Evolutionary conservation across 2,113 vertebrate species (phyloP), one percentile per base, ranked within the genome.

Genomic region (Galbula dea): DNA sequence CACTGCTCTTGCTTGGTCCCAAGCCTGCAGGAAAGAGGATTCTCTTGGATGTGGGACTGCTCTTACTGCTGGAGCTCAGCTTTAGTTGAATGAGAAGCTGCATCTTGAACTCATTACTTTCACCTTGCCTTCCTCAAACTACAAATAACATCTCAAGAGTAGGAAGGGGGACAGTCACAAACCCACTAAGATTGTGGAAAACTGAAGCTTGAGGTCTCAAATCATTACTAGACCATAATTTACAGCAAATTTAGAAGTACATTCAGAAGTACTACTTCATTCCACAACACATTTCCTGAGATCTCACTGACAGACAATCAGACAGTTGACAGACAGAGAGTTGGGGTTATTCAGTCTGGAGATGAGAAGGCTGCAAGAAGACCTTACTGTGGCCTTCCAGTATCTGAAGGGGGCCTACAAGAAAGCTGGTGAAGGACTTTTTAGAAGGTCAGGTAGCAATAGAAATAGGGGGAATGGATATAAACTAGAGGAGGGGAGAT

Each of bases 261-360:
- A 0, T 20, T n/a, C n/a, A n/a, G n/a, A n/a, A n/a, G n/a, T n/a
- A n/a, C n/a, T 43, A 5, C 24, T 83, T 57, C 24, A 57, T 75
- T 52, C 52, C 49, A 45, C 7, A 58, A 34, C 7, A 4, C 11
- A 4, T 23, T 39, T 83, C 43, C 39, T 54, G 14, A 72, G 43
- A 57, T 32, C 29, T 37, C 58, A 39, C 51, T 27, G 27, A 26
- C n/a, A n/a, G n/a, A n/a, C n/a, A n/a, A n/a, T n/a, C n/a, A n/a
- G n/a, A n/a, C n/a, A n/a, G n/a, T n/a, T n/a, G n/a, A n/a, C n/a
- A n/a, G n/a, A n/a, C n/a, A n/a, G n/a, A n/a, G n/a, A n/a, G n/a
- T n/a, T n/a, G n/a, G n/a, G n/a, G n/a, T n/a, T n/a, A n/a, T n/a
- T n/a, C n/a, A n/a, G n/a, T n/a, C n/a, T n/a, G n/a, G n/a, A n/a